A percentile compares a stretch with the other conserved stretches of the same genome.
Conservation (phyloP, 2,113 vertebrate genomes). For the Gopherus flavomarginatus region DNA sequence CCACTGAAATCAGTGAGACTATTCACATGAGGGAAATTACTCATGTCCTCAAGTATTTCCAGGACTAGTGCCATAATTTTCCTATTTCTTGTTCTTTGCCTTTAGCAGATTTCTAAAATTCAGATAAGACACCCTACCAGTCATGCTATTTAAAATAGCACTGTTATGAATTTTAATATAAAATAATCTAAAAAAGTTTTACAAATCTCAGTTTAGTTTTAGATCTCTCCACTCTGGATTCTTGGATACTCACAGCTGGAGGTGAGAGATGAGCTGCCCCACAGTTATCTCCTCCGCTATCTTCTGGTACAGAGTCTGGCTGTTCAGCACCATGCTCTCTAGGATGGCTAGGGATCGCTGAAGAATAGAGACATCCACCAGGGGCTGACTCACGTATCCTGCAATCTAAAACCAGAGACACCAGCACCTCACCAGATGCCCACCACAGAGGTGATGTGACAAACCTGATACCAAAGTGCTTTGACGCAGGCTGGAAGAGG, state of each 20-base stretch:
- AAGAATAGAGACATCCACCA: conserved; percentile 96
- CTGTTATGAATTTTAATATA: not conserved
- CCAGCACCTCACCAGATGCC: not conserved
- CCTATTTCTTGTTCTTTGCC: not conserved
- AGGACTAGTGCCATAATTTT: not conserved
- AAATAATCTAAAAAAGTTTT: not conserved
- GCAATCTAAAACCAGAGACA: conserved; percentile 84
- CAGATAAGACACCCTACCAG: not conserved
- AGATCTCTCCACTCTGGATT: not conserved
- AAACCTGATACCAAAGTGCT: not conserved
- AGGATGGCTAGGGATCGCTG: conserved; percentile 97
- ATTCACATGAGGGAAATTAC: not conserved
- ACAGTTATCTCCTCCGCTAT: conserved; percentile 97
- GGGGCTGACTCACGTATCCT: conserved; percentile 95
- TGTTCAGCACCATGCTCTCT: conserved; percentile 99
- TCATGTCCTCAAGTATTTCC: not conserved
- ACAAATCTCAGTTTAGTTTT: not conserved
- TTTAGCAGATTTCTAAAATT: not conserved
- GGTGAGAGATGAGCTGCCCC: conserved; percentile 97
- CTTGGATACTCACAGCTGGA: conserved; percentile 94
- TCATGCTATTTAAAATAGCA: not conserved
- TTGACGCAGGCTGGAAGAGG: not conserved
- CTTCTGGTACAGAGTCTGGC: conserved; percentile 96
- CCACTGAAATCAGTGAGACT: not conserved
- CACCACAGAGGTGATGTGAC: not conserved